Base-by-base conservation (phyloP, 2,113 vertebrate species). In the Lophius piscatorius region DNA sequence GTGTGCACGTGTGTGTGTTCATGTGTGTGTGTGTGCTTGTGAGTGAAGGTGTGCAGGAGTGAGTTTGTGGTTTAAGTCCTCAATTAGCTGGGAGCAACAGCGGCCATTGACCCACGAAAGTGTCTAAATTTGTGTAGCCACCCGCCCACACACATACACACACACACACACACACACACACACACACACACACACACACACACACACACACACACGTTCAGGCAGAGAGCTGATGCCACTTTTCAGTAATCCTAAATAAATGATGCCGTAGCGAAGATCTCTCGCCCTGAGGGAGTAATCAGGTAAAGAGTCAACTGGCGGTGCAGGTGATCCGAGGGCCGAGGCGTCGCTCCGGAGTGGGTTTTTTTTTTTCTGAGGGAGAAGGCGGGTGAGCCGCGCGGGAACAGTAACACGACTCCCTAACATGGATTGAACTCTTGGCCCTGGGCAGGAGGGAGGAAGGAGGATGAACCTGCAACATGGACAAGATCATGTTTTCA, bases 221-320 rank as follows among this genome's bases (percentile, higher is more conserved):
- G 52, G 28, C 60, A 51, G 61, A 56, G 67, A 44, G 48, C 61
- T 74, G 65, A 69, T 77, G 78, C 78, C 65, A 80, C 82, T 81
- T 86, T 81, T 77, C 78, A 83, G 69, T 78, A 83, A 85, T 86
- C 72, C 65, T 83, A 63, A 86, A 86, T 86, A 88, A 88, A 83
- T 85, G 51, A 86, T 85, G 76, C 42, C 0, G 67, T 39, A 26
- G 51, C 73, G 62, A 21, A 10, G 55, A 76, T 71, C 76, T 61
- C 71, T 56, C 63, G 48, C 67, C 35, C 46, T 60, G 69, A 68
- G 68, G 47, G 62, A 51, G 51, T 61, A 74, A 76, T 9, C 33
- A 75, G 52, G 63, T n/a, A n/a, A 82, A 67, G 74, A 76, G 78
- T 52, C 47, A 70, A 77, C 48, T 52, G 69, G 46, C 49, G 67